phyloP scores from a whole-genome alignment of 2,113 vertebrate species.

The Apodemus speciosus region DNA sequence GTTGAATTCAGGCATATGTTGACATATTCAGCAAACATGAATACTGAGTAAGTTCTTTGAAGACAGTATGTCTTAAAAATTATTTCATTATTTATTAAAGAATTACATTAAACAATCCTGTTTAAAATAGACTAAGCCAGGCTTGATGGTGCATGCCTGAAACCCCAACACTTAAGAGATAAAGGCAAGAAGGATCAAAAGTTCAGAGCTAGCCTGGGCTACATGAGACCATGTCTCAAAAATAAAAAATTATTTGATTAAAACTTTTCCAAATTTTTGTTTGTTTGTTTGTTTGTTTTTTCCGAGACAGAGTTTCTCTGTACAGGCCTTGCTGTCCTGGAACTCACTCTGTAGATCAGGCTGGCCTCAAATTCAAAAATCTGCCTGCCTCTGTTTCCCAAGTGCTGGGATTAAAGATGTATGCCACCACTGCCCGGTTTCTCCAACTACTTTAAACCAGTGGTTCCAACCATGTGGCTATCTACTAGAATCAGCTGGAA shows the following conservation, averaged over 20 bases:
- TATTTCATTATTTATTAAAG: conserved; percentile 50
- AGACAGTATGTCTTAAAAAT: conserved; percentile 34
- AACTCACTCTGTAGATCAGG: no score
- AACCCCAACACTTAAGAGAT: background rate
- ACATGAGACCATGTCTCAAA: background rate
- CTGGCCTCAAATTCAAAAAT: no score
- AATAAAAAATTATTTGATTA: background rate
- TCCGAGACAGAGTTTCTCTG: no score
- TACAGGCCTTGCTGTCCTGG: no score
- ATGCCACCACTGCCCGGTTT: background rate
- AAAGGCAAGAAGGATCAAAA: background rate
- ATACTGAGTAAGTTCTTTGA: conserved; percentile 29
- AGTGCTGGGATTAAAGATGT: no score
- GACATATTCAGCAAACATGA: conserved; percentile 57
- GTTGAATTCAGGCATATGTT: conserved; percentile 35
- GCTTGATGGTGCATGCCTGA: background rate
- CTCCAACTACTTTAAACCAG: conserved; percentile 35
- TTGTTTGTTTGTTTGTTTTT: no score
- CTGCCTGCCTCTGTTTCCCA: no score
- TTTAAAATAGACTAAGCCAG: background rate
- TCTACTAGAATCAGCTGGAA: background rate
- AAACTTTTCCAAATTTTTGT: conserved; percentile 35
- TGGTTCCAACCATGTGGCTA: background rate
- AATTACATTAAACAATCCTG: conserved; percentile 37
- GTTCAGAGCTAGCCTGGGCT: background rate